Percentiles rank a stretch among this genome's conserved stretches.
Conservation (phyloP, 2,888 invertebrate genomes). For the Hemicrepidius hirtus region DNA sequence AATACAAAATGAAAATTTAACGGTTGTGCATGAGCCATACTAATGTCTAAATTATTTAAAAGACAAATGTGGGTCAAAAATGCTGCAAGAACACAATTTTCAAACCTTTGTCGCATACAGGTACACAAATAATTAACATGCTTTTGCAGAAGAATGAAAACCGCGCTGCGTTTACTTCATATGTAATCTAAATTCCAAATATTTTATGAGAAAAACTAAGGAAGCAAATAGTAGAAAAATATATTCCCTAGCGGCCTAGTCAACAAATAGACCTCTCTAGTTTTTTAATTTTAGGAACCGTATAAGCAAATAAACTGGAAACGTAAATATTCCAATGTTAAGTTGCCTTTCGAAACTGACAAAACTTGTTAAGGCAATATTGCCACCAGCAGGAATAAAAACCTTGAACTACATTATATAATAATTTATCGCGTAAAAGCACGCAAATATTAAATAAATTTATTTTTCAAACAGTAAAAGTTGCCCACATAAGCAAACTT, state of each 20-base stretch:
- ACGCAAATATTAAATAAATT: conserved; percentile 29
- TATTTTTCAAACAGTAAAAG: background rate
- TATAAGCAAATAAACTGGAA: too few relatives aligned
- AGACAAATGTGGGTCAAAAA: background rate
- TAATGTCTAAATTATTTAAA: background rate
- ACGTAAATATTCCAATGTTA: background rate
- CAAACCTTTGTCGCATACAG: too few relatives aligned
- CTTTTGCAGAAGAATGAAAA: too few relatives aligned
- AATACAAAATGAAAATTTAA: conserved; percentile 11
- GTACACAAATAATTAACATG: too few relatives aligned
- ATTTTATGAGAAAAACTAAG: too few relatives aligned
- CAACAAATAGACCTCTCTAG: too few relatives aligned
- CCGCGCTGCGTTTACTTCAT: too few relatives aligned
- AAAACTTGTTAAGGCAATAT: conserved; percentile 25
- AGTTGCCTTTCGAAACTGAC: conserved; percentile 22
- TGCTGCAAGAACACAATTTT: too few relatives aligned
- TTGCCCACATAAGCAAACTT: conserved; percentile 3
- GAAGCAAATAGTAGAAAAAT: too few relatives aligned
- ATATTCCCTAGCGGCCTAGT: too few relatives aligned
- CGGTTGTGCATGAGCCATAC: background rate
- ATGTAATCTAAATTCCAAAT: too few relatives aligned
- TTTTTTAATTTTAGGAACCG: background rate
- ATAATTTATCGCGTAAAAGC: conserved; percentile 30
- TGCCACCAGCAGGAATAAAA: conserved; percentile 18
- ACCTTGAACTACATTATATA: conserved; percentile 31